A percentile compares a stretch with the other conserved stretches of the same genome.
These are phyloP conservation scores for Aspidiotus rigidus DNA, from an alignment of 2,888 invertebrate genomes.

Conservation along the genomic window DNA sequence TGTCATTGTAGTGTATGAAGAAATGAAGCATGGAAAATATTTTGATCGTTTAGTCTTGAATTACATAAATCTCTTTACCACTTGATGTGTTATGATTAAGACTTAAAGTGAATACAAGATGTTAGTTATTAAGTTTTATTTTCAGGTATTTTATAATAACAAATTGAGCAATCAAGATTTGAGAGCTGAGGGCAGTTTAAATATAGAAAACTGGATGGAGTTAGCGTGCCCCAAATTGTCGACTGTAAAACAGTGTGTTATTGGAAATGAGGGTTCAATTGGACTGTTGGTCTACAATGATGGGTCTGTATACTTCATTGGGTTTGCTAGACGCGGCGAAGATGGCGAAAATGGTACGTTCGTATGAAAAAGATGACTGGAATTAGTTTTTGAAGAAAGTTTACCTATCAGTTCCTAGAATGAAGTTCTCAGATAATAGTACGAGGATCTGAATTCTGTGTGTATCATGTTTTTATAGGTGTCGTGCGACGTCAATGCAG, in stretches of 20 bases:
- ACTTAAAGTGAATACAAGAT: too few species aligned
- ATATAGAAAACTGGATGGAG: constrained; percentile 45
- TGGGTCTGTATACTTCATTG: constrained; percentile 75
- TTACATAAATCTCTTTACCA: too few species aligned
- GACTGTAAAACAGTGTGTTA: constrained; percentile 43
- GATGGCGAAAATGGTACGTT: constrained; percentile 70
- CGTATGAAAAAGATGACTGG: neutral
- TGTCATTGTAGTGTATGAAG: too few species aligned
- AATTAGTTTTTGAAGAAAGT: constrained; percentile 22
- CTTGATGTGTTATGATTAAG: too few species aligned
- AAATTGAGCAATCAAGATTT: constrained; percentile 45
- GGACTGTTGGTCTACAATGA: constrained; percentile 84
- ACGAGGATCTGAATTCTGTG: too few species aligned
- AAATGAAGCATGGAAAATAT: too few species aligned
- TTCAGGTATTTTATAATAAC: constrained; percentile 71
- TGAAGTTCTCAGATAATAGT: too few species aligned
- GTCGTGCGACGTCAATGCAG: constrained; percentile 70
- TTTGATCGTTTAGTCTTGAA: too few species aligned
- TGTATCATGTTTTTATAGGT: neutral
- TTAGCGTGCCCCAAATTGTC: constrained; percentile 53
- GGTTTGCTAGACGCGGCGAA: constrained; percentile 83
- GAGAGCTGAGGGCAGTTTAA: constrained; percentile 14
- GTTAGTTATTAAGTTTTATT: too few species aligned
- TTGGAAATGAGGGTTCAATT: constrained; percentile 90
- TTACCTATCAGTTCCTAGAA: neutral